phyloP scores from a whole-genome alignment of 1,140 invertebrate species.

The Plectus sambesii region DNA sequence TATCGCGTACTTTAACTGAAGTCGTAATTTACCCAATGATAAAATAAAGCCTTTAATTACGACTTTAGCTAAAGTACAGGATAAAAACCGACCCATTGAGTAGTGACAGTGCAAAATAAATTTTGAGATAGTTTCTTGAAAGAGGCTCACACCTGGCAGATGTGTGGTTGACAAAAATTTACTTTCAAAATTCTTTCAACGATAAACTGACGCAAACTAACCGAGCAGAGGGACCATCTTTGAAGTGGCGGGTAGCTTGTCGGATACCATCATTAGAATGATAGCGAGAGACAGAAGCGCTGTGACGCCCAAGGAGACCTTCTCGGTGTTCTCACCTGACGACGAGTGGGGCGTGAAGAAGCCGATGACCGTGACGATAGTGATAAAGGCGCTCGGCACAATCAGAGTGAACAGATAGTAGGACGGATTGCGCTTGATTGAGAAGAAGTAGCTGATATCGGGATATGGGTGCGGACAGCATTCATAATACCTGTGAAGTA shows the following conservation, averaged over 20 bases:
- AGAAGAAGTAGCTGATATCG: conserved; percentile 41
- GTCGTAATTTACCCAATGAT: no score
- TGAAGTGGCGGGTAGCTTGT: conserved; percentile 30
- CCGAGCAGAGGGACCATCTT: conserved; percentile 26
- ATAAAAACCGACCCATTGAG: no score
- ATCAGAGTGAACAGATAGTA: conserved; percentile 44
- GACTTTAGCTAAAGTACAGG: no score
- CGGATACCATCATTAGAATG: conserved; percentile 34
- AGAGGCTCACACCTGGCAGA: no score
- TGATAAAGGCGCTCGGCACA: conserved; percentile 40
- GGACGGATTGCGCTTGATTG: conserved; percentile 41
- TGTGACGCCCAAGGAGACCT: conserved; percentile 29
- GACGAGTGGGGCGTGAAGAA: conserved; percentile 42
- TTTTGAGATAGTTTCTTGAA: no score
- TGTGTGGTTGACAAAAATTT: no score
- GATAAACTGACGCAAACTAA: neutral
- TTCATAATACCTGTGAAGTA: conserved; percentile 29
- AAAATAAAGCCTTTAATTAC: no score
- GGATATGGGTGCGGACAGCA: conserved; percentile 37
- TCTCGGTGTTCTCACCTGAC: conserved; percentile 42
- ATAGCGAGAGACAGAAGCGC: conserved; percentile 30
- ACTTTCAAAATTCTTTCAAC: no score
- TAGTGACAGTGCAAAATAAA: no score
- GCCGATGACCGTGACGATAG: conserved; percentile 40
- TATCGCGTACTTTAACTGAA: no score